These are phyloP conservation scores for Psilopsiagon aymara DNA, from an alignment of 2,113 vertebrate species.

Conservation along the genomic window DNA sequence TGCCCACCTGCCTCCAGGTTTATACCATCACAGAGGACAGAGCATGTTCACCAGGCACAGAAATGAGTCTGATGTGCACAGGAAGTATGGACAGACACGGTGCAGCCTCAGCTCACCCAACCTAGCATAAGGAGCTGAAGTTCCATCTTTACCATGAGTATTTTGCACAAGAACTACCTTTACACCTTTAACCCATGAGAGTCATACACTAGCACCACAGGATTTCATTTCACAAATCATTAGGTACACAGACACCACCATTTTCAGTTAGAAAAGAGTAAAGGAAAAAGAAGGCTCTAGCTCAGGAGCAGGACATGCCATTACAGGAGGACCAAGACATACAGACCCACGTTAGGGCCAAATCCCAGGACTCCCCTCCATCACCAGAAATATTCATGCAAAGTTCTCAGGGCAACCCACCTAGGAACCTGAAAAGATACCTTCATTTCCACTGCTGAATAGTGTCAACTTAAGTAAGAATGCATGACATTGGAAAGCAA, in stretches of 20 bases:
- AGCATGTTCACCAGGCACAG: neutral
- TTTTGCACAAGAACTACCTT: neutral
- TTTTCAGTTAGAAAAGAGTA: neutral
- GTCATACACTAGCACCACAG: neutral
- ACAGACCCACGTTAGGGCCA: neutral
- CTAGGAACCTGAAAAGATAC: neutral
- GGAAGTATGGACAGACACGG: neutral
- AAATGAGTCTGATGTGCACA: neutral
- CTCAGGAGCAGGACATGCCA: neutral
- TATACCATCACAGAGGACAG: neutral
- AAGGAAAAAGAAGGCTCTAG: neutral
- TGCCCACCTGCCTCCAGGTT: neutral
- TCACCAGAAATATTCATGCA: neutral
- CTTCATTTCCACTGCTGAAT: neutral
- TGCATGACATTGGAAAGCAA: accelerated
- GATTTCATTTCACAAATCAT: neutral
- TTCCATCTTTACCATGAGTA: neutral
- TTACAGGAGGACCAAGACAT: neutral
- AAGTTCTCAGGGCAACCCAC: neutral
- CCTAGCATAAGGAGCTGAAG: neutral
- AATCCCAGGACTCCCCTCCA: neutral
- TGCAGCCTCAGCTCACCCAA: neutral
- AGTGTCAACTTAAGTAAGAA: neutral
- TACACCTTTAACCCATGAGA: neutral
- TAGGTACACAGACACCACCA: neutral